Percentiles rank a stretch among this genome's conserved stretches.
phyloP scores from a whole-genome alignment of 2,113 vertebrate species.

The Megaceryle torquata region DNA sequence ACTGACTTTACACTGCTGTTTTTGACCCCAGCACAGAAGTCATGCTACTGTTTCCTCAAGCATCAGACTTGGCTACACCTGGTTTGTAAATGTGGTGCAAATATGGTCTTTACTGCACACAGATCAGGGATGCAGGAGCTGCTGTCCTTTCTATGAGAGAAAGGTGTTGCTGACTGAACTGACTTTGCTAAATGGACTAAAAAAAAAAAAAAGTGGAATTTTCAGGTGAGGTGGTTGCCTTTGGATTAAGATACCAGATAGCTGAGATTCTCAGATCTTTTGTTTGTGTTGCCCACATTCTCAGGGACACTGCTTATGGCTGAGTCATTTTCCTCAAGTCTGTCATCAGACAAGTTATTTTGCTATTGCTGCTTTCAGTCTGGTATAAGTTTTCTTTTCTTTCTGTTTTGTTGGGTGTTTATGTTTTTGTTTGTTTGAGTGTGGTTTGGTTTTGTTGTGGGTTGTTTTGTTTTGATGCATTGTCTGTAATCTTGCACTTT shows the following conservation, averaged over 20 bases:
- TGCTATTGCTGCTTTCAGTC: background rate
- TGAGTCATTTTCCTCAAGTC: background rate
- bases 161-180: background rate
- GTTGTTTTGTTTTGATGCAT: too few relatives aligned
- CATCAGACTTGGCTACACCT: background rate
- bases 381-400: background rate
- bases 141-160: accelerated
- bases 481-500: too few relatives aligned
- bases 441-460: too few relatives aligned
- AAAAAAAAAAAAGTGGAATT: background rate
- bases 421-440: too few relatives aligned
- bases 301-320: too few relatives aligned
- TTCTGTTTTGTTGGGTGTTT: too few relatives aligned
- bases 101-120: background rate
- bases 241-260: background rate
- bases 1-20: background rate
- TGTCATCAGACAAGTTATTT: background rate
- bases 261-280: background rate
- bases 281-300: background rate
- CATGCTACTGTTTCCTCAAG: background rate
- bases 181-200: background rate
- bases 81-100: background rate
- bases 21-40: background rate
- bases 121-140: background rate
- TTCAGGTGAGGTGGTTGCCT: background rate